Percentiles rank a stretch among this genome's conserved stretches.
Conservation (phyloP, 2,797 vertebrate species). For the Alectoris magna region DNA sequence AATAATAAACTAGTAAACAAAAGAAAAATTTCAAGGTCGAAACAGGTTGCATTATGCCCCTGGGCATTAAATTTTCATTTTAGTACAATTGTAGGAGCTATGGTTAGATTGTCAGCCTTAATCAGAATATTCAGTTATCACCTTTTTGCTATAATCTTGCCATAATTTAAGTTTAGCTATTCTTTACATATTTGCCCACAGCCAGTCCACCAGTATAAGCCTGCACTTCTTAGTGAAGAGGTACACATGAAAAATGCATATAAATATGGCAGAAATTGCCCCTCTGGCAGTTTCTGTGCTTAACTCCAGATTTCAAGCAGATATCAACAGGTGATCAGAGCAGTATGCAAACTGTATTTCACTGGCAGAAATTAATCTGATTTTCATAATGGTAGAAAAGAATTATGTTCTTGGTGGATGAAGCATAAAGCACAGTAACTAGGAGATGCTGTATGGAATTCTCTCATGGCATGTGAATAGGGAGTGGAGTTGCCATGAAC, state of each 20-base stretch:
- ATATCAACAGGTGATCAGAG: not conserved
- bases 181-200: slow-evolving; percentile 34
- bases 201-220: not conserved
- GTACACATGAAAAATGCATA: slow-evolving; percentile 11
- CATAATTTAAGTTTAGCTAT: slow-evolving; percentile 32
- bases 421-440: not conserved
- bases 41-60: not conserved
- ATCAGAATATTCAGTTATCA: slow-evolving; percentile 22
- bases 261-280: not conserved
- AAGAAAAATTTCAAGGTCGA: not conserved
- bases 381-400: slow-evolving; percentile 25
- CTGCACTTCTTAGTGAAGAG: slow-evolving; percentile 12
- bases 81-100: not conserved
- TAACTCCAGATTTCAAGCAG: slow-evolving; percentile 24
- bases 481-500: not conserved
- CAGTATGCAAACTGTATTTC: not conserved
- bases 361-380: slow-evolving; percentile 4
- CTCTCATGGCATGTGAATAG: not conserved
- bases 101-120: slow-evolving; percentile 16
- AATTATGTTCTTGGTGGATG: not conserved
- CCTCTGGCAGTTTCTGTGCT: slow-evolving; percentile 2
- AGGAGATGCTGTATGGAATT: not conserved
- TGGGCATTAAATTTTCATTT: slow-evolving; percentile 28
- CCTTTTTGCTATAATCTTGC: slow-evolving; percentile 28
- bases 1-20: slow-evolving; percentile 22